A percentile compares a stretch with the other conserved stretches of the same genome.
phyloP scores from a whole-genome alignment of 2,797 vertebrate species.

The Artibeus jamaicensis region DNA sequence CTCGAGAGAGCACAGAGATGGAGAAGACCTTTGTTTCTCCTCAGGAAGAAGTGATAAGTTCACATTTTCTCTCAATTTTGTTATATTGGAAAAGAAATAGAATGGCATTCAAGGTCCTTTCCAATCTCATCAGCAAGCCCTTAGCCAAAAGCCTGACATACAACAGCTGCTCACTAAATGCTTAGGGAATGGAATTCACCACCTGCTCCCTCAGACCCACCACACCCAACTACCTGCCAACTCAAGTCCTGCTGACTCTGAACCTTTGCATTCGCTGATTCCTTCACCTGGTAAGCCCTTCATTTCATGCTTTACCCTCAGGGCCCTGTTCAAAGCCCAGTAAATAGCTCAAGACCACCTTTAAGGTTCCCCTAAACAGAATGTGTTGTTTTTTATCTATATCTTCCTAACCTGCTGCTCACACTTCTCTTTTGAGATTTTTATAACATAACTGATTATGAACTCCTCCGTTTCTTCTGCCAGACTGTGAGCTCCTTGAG shows the following conservation, averaged over 20 bases:
- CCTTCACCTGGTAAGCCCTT: neutral
- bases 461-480: neutral
- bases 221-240: neutral
- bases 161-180: neutral
- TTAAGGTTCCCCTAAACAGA: neutral
- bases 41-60: neutral
- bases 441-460: neutral
- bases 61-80: neutral
- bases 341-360: neutral
- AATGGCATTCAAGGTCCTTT: neutral
- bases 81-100: neutral
- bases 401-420: neutral
- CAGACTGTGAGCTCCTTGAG: neutral
- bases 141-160: neutral
- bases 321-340: neutral
- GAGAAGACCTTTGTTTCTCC: neutral
- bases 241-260: neutral
- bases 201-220: neutral
- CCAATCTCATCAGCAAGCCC: neutral
- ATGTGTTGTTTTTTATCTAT: neutral
- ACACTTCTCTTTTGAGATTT: neutral
- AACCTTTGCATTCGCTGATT: neutral
- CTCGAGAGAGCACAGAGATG: fast-evolving
- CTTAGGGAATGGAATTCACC: neutral
- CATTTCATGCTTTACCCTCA: too few relatives aligned